Evolutionary conservation across 2,797 vertebrate genomes (phyloP), one percentile per base, ranked within the genome.

Genomic region (Lateolabrax maculatus): DNA sequence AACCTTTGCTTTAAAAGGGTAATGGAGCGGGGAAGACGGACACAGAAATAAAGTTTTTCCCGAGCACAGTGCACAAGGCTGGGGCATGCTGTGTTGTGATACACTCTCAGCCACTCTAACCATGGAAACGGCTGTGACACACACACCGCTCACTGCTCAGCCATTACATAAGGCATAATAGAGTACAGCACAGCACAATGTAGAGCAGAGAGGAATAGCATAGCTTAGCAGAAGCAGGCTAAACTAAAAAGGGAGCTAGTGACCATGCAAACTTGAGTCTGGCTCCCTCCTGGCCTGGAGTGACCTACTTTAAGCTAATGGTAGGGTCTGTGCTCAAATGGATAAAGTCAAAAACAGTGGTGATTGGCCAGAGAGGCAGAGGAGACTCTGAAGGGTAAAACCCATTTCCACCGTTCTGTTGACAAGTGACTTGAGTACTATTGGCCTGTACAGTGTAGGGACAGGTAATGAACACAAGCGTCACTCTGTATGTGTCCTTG

Each of bases 271-370:
- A 90, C 90, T 87, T 81, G 76, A 90, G 88, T 81, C 84, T 81
- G 90, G 84, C 91, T 95, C 92, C 91, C 92, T 92, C 86, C 90
- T 95, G 94, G 93, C 90, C 94, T 91, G 89, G 82, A 87, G 84
- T 94, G 95, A 94, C 95, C 95, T 95, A 95, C 93, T 95, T 95
- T 89, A 91, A 84, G 86, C 89, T 90, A 90, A 91, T 90, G 88
- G 87, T 87, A 73, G 84, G 77, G 84, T 84, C 89, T 82, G 85
- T 25, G 81, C 85, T 83, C 77, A 73, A 89, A 92, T 79, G 90
- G 88, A 90, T 86, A 83, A 89, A 92, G 90, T 89, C 84, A 91
- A 89, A n/a, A 90, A 87, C 83, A 75, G 79, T 55, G 71, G 80
- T 76, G 80, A 90, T 71, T 86, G 82, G 90, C 75, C 65, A 51